Evolutionary conservation across 2,113 vertebrate genomes (phyloP), one percentile per base, ranked within the genome.

Genomic region (Vireo altiloquus): DNA sequence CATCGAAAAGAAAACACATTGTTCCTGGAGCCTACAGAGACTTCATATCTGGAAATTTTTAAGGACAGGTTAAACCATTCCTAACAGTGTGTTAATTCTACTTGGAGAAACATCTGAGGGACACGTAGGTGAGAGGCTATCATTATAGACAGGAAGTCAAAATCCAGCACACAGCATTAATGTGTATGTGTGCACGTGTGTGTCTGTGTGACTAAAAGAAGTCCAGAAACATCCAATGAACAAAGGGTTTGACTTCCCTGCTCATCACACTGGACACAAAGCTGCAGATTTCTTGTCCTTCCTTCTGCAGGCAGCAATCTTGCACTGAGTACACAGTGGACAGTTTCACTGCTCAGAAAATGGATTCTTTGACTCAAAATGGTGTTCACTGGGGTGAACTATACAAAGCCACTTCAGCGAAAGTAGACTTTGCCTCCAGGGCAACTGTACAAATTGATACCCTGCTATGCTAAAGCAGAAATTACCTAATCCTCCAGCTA

Each of bases 81-180:
- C 20, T 53, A 20, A 46, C 12, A 42, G 4, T 16, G 11, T 30
- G 13, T 31, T 77, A 81, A 77, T 71, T 87, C 47, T 50, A 28
- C 33, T 54, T 74, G 56, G n/a, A 89, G 37, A 70, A 94, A 78
- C 10, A 60, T 13, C 40, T 22, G 9, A 72, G 27, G 20, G 30
- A 57, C 40, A n/a, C 0, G 0, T 65, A 39, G 10, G 13, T 37
- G 17, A 81, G 37, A 87, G 7, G 37, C 6, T 47, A 6, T 28
- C 31, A 27, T 4, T 42, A 33, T 2, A 71, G 49, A 63, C 10
- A 69, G 8, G 35, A 85, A 69, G 37, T 13, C 33, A 77, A 92
- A 92, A 81, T 49, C 25, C 15, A 52, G 23, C n/a, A 83, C 15
- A 31, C 7, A 77, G 15, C 31, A 74, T 25, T 61, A 69, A 47